Percentiles rank a stretch among this genome's conserved stretches.
These are phyloP conservation scores for Agonopterix subpropinquella DNA, from an alignment of 2,888 invertebrate species.

Conservation along the genomic window DNA sequence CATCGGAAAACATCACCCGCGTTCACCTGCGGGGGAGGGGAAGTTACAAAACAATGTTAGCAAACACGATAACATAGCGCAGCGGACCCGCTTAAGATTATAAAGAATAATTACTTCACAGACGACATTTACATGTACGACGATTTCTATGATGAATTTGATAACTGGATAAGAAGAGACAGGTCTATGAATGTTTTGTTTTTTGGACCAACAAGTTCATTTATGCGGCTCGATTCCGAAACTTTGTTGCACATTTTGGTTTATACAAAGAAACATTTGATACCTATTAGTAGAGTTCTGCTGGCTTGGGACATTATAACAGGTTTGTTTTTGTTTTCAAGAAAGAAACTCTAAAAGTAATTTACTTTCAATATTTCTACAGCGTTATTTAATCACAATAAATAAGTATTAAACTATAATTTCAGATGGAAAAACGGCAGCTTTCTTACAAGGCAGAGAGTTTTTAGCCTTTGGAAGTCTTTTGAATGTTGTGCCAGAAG, in stretches of 20 bases:
- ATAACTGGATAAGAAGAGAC: conserved; percentile 38
- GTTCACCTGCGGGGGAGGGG: too few species aligned
- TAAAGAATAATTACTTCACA: conserved; percentile 19
- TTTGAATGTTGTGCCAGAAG: conserved; percentile 56
- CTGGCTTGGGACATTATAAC: conserved; percentile 65
- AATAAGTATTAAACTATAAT: conserved; percentile 3
- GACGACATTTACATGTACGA: conserved; percentile 36
- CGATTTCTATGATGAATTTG: conserved; percentile 59
- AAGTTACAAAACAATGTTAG: too few species aligned
- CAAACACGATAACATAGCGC: too few species aligned
- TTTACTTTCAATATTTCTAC: neutral
- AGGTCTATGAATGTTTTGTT: conserved; percentile 62
- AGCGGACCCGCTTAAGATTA: too few species aligned
- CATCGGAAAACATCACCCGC: too few species aligned
- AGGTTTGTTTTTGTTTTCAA: conserved; percentile 25
- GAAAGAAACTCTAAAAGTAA: too few species aligned
- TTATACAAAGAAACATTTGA: conserved; percentile 43
- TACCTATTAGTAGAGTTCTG: conserved; percentile 48
- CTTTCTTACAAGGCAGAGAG: conserved; percentile 58
- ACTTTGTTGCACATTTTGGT: conserved; percentile 52
- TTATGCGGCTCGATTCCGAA: conserved; percentile 58
- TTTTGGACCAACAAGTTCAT: conserved; percentile 54
- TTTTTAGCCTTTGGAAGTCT: conserved; percentile 50
- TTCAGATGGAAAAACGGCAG: conserved; percentile 63
- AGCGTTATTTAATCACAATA: neutral